Conservation (phyloP, 1,140 invertebrate genomes). For the Drosophila lacteicornis region DNA sequence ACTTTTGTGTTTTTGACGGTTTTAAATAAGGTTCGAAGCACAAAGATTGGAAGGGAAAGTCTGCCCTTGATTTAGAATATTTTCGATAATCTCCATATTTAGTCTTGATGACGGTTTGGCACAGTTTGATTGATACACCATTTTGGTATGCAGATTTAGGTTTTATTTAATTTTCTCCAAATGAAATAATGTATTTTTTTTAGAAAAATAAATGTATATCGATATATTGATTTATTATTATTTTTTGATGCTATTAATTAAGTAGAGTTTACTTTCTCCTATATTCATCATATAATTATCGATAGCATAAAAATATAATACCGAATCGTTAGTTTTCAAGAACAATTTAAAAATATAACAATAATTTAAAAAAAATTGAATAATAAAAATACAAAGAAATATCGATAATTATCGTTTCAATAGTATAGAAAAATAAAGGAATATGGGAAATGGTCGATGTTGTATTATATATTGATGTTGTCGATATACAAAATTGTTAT, state of each 20-base stretch:
- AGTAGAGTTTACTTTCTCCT: no score
- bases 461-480: no score
- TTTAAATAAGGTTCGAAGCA: not conserved
- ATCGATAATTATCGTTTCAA: no score
- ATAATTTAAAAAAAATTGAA: not conserved
- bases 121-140: not conserved
- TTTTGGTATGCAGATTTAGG: not conserved
- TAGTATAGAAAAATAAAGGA: no score
- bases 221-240: not conserved
- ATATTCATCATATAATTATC: not conserved
- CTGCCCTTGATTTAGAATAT: not conserved
- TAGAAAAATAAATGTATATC: not conserved
- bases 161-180: not conserved
- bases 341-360: not conserved
- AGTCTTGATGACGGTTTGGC: not conserved
- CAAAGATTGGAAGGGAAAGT: slow-evolving; percentile 2
- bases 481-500: no score
- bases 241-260: no score
- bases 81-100: not conserved
- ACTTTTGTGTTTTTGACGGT: not conserved
- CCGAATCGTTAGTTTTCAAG: not conserved
- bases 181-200: no score
- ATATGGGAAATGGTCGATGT: no score
- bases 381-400: no score
- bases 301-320: not conserved